phyloP scores from a whole-genome alignment of 1,140 invertebrate species.

The Pectinophora gossypiella region DNA sequence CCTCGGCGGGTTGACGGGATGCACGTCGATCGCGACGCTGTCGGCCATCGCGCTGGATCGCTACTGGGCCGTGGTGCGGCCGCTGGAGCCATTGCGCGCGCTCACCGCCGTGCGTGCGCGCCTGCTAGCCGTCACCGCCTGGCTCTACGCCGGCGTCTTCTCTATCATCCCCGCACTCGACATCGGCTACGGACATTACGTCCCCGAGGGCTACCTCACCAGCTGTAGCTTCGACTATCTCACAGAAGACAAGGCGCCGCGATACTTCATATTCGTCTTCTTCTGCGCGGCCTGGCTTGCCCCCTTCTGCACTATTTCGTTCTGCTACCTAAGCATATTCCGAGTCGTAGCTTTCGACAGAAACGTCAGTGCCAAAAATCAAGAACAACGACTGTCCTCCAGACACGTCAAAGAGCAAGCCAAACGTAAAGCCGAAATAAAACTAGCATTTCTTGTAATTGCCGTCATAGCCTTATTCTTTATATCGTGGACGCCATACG shows the following conservation, averaged over 20 bases:
- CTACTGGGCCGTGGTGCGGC: constrained; percentile 83
- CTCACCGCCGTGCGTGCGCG: constrained; percentile 79
- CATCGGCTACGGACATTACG: constrained; percentile 82
- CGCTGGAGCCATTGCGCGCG: constrained; percentile 78
- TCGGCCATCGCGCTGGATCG: constrained; percentile 83
- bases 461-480: constrained; percentile 83
- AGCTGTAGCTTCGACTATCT: constrained; percentile 90
- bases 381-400: constrained; percentile 63
- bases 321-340: constrained; percentile 83
- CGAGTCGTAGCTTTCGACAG: constrained; percentile 76
- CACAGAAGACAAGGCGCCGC: constrained; percentile 72
- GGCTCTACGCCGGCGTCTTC: constrained; percentile 84
- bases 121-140: constrained; percentile 79
- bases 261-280: constrained; percentile 80
- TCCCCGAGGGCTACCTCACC: constrained; percentile 86
- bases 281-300: constrained; percentile 82
- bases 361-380: constrained; percentile 52
- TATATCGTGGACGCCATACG: constrained; percentile 86
- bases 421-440: constrained; percentile 80
- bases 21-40: constrained; percentile 82
- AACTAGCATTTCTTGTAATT: constrained; percentile 80
- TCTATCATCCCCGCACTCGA: constrained; percentile 80
- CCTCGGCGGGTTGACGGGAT: constrained; percentile 82
- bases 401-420: constrained; percentile 78
- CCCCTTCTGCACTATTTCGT: constrained; percentile 81